phyloP scores from a whole-genome alignment of 2,113 vertebrate genomes.

The Microcebus ravelobensis region DNA sequence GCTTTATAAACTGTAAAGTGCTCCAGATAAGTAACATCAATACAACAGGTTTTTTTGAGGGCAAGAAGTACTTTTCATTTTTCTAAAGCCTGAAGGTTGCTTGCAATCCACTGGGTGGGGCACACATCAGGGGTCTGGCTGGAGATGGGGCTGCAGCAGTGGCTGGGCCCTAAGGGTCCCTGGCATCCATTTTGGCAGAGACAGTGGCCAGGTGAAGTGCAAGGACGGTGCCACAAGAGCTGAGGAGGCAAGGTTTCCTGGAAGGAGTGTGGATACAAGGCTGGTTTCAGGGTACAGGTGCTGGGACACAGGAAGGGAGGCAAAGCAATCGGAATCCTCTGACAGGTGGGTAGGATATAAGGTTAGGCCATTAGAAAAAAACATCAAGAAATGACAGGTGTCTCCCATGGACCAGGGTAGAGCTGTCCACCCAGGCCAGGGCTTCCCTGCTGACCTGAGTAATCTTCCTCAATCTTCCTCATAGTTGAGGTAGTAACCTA shows the following conservation, averaged over 20 bases:
- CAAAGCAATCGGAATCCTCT: not conserved
- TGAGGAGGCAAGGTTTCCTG: not conserved
- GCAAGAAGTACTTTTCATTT: not conserved
- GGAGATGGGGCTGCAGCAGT: not conserved
- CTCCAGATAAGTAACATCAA: not conserved
- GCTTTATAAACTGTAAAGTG: not conserved
- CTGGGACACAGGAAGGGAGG: not conserved
- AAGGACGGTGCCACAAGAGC: not conserved
- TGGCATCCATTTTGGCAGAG: not conserved
- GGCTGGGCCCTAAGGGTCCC: not conserved
- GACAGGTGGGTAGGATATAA: not conserved
- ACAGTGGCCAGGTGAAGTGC: not conserved
- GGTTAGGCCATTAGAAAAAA: not conserved
- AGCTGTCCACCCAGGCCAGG: not conserved
- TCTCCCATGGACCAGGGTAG: not conserved
- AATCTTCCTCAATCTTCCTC: not conserved
- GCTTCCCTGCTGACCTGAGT: not conserved
- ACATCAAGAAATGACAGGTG: not conserved
- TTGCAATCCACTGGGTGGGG: not conserved
- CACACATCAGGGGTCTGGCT: not conserved
- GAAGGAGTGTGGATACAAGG: not conserved
- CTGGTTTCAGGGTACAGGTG: not conserved
- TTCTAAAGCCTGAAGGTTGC: not conserved
- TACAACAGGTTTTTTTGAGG: not conserved
- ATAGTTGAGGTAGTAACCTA: not conserved